Base-by-base conservation (phyloP, 2,113 vertebrate genomes). In the Takifugu bimaculatus region DNA sequence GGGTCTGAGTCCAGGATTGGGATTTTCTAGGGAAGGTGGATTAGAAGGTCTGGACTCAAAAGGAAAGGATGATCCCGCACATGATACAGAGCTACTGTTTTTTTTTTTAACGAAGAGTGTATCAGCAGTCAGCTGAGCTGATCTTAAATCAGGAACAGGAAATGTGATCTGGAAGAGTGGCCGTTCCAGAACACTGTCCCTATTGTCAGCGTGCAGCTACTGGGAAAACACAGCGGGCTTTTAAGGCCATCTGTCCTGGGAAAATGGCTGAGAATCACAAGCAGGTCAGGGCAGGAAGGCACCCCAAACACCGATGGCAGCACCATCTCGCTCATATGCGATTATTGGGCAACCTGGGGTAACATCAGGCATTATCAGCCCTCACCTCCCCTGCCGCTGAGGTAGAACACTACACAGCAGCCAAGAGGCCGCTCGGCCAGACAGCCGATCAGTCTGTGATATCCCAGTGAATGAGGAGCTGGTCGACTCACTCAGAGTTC, bases 81-180 rank as follows among this genome's bases (percentile, higher is more conserved):
- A 55, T 29, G 77, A 45, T 59, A 50, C 32, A 59, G 50, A 64
- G 59, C 7, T 51, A 69, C 60, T 52, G 51, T 64, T 54, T 44
- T 60, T 27, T 54, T 69, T 43, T 28, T 52, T 82, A 73, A 77
- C 72, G 60, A 72, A 59, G 65, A 68, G 71, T 76, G 72, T 82
- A 82, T 84, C 82, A 79, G 79, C 59, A 78, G 87, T 87, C 85
- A 87, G 85, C 76, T 84, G 83, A 84, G 80, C 60, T 84, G 80
- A 84, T 86, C 80, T 87, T 79, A 88, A 87, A 86, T 82, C 86
- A 86, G 86, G 82, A 89, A 88, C 65, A 87, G 86, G 88, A 87
- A 88, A 84, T 82, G 76, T 85, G 86, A 89, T 88, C 82, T 75
- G 48, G 77, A 49, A 70, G 72, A 76, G 75, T 65, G 75, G 78